Base-by-base conservation (phyloP, 2,113 vertebrate species). In the Urocynchramus pylzowi region DNA sequence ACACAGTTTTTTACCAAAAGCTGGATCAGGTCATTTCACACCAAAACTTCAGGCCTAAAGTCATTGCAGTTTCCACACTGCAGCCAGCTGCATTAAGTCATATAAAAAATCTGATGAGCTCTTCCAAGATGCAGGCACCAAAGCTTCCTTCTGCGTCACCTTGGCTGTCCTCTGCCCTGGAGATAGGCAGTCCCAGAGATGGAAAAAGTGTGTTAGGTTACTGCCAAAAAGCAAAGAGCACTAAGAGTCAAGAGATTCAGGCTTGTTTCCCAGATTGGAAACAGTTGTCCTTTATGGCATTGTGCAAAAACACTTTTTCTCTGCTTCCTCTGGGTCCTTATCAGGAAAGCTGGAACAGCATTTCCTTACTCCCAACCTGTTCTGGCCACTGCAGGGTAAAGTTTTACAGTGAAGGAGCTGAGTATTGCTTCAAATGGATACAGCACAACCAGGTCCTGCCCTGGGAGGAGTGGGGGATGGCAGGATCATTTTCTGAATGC, bases 241-340 rank as follows among this genome's bases (percentile, higher is more conserved):
- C n/a, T 42, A 50, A 42, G 28, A 91, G 41, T 79, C 41, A 85
- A 83, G 79, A 85, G 57, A 52, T 76, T 90, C 18, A 11, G 90
- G 85, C 61, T 91, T 35, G 31, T 69, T 96, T 95, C 90, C 76
- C 86, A 90, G 83, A 84, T 13, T 53, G 70, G 64, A 92, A 86
- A 74, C 50, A 74, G 49, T 92, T 84, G 57, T 96, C 67, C 64
- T 68, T 84, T 56, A 76, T 11, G 42, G 42, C 42, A 42, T 90
- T 70, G 47, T 50, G 80, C 30, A 85, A 80, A 78, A 81, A 4
- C 44, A 23, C 26, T 73, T 80, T 74, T 83, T 65, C 13, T 47
- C 16, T 0, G 1, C 19, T 86, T 83, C 42, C 44, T 70, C 44
- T 59, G 33, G 15, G 57, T 74, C 37, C 16, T 87, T 91, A 91